Base-by-base conservation (phyloP, 2,113 vertebrate genomes). In the Bufo bufo region DNA sequence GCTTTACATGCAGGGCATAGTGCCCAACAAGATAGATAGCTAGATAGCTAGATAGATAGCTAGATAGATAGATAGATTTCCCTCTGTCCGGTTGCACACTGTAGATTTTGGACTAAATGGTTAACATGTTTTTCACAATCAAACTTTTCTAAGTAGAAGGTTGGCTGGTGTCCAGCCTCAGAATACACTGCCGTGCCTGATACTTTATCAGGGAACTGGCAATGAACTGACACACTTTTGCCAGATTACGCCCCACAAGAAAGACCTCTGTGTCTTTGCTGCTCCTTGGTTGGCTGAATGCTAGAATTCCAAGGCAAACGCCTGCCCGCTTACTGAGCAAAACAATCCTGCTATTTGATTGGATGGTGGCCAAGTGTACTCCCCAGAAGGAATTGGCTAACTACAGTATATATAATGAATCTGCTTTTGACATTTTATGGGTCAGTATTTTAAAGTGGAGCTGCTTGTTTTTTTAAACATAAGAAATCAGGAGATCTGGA, bases 171-270 rank as follows among this genome's bases (percentile, higher is more conserved):
- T 89, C 87, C 87, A 54, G 81, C 58, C 49, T 56, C 45, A 56
- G 59, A 89, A 69, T 45, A 89, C 54, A 84, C 61, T 84, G 82
- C 19, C 69, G 72, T 20, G 72, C 56, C 72, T 89, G 82, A 84
- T 89, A 89, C 69, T 89, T 77, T 84, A 89, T 89, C 87, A 59
- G 58, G 59, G 82, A 88, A 83, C 75, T 89, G 87, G 87, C 87
- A 89, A 78, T 89, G 58, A 78, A 84, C 56, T 47, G 16, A 5
- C 20, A 84, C 20, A 69, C 54, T 12, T 89, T 78, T 89, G 87
- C 87, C 87, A 89, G 47, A 58, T 77, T 78, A 77, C 58, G 66
- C 52, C 86, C 58, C 69, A 50, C 47, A 89, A 89, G 87, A 89
- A 89, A 84, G 82, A 84, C 87, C 81, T 78, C 74, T 84, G 82